Evolutionary conservation across 2,797 vertebrate genomes (phyloP), one percentile per base, ranked within the genome.

Genomic region (Hemitrygon akajei): DNA sequence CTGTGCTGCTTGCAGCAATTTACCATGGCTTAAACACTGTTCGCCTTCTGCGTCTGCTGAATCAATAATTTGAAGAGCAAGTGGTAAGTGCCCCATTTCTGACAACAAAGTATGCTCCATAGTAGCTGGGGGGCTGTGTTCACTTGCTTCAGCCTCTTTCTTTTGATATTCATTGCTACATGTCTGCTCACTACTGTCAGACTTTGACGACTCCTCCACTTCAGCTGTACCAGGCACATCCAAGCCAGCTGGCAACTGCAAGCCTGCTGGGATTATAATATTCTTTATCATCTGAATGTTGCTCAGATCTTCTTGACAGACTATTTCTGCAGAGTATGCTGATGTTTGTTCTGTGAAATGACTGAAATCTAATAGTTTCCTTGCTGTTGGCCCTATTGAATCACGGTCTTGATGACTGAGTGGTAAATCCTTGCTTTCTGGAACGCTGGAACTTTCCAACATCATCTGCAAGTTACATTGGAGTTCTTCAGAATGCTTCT

Each of bases 231-330:
- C 71, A 6, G 40, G 71, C 14, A 56, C 20, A 40, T 7, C 2
- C 11, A 6, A 73, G 66, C 71, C 71, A 56, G 71, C 71, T 76
- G 91, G 66, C 34, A 56, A 69, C 91, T 71, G 91, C 91, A 75
- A 71, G 71, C 69, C 91, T 75, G 69, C 91, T 76, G 66, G 91
- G 71, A 56, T 76, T 56, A 56, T 93, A 75, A 76, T 76, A 56
- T 27, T 47, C 34, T 75, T 75, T 92, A 73, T 71, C 60, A 73
- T 71, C 89, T 73, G 89, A 73, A 75, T 47, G 22, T 27, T 56
- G 66, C 37, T 73, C 27, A 30, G 37, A n/a, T 93, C 47, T 56
- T 93, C 40, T 75, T 27, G 91, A 75, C 71, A 56, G 69, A 56
- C 22, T n/a, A 37, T 93, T 76, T 93, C 91, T 7, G 1, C 34